Evolutionary conservation across 2,888 invertebrate species (phyloP), one percentile per base, ranked within the genome.

Genomic region (Anticlea derivata): DNA sequence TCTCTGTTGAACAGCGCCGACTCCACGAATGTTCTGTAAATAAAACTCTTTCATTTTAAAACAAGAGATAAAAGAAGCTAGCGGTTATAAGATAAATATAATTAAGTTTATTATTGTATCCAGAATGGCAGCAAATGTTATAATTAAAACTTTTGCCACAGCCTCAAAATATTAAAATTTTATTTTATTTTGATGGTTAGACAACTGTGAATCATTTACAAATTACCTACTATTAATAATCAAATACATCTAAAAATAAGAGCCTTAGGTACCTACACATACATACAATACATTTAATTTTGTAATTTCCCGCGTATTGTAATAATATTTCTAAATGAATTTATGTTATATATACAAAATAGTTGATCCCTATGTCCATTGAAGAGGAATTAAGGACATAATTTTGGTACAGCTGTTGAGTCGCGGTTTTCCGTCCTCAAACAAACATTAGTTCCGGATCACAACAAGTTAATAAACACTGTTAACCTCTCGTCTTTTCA

Each of bases 1-100:
- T 93, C 65, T 94, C 94, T 6, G 78, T 81, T 12, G 89, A 89
- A 65, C 78, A 75, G 40, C 87, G 78, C 48, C 88, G 69, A 61
- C 82, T 86, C 74, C 75, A 78, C 63, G 82, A 77, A 71, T 70
- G 66, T 65, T 83, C 85, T 83, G 75, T 8, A 73, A 73, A 35
- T 5, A 8, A 23, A 26, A 33, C 37, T 23, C 27, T 46, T 22
- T 8, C 8, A 45, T 11, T 2, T 17, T 17, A 17, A 17, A 17
- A 17, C 2, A 2, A 17, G 17, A 17, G 17, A 17, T 17, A n/a
- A n/a, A n/a, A n/a, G n/a, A n/a, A n/a, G n/a, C n/a, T n/a, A n/a
- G n/a, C n/a, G n/a, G n/a, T n/a, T n/a, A n/a, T n/a, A n/a, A n/a
- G 17, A 17, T 17, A 31, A 31, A 12, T 12, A 27, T 8, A 27